Base-by-base conservation (phyloP, 2,113 vertebrate genomes). In the Mustela nigripes region DNA sequence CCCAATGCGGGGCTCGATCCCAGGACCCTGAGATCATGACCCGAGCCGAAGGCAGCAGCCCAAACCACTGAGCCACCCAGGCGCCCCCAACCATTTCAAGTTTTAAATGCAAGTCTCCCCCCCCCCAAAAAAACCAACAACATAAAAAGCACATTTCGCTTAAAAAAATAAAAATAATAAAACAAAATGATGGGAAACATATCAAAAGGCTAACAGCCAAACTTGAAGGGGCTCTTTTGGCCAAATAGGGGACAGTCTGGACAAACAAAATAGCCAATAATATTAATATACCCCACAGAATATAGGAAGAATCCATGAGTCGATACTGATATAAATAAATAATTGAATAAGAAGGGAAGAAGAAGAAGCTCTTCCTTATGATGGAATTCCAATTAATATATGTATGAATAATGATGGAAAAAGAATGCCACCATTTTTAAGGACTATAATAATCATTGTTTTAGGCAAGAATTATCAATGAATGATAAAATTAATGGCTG, bases 291-390 rank as follows among this genome's bases (percentile, higher is more conserved):
- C 26, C 14, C 11, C 65, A 89, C 2, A 94, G n/a, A 69, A 74
- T 81, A 90, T 50, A 73, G 24, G 53, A 65, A 74, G 42, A 80
- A 80, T 62, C 16, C 42, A 60, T 24, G 48, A 92, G 39, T 63
- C 7, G 18, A 50, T 67, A 28, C 2, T 33, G 11, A 79, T 60
- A 90, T 50, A 89, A 91, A 60, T 85, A 89, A 92, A 28, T 42
- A 48, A 90, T 5, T 76, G 21, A 33, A 71, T 26, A 36, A 63
- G 71, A 42, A 45, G 4, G 12, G 16, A 62, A 53, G 11, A 63
- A 73, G 22, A 92, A 11, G 83, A 96, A 93, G n/a, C 19, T 81
- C 74, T 94, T 87, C 53, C 4, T 78, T 89, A 50, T 18, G 80
- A 80, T 19, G 74, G 60, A 89, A 90, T 83, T 89, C 2, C 19